Percentiles rank a stretch among this genome's conserved stretches.
phyloP scores from a whole-genome alignment of 2,888 invertebrate genomes.

The Podotricha telesiphe region DNA sequence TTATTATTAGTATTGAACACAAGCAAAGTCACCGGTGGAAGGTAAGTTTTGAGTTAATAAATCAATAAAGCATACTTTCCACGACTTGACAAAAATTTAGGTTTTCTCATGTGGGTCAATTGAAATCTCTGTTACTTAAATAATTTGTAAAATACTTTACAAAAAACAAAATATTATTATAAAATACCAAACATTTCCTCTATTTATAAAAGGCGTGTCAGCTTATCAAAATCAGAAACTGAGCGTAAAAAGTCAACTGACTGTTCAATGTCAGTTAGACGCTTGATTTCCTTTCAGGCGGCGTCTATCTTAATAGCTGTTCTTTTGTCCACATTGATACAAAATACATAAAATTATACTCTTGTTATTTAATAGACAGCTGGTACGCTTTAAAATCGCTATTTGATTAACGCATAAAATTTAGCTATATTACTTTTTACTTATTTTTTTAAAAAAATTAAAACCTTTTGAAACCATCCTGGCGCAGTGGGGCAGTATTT shows the following conservation, averaged over 20 bases:
- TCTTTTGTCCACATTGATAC: background rate
- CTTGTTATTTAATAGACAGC: background rate
- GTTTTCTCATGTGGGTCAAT: no score
- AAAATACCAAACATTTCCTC: constrained; percentile 1
- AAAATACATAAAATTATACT: constrained; percentile 1
- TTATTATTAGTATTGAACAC: no score
- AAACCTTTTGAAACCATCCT: no score
- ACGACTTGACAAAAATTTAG: no score
- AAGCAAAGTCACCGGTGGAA: no score
- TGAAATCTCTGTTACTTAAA: no score
- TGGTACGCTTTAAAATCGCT: background rate
- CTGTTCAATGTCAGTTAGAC: constrained; percentile 7
- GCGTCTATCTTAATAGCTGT: background rate
- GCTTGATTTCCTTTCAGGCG: constrained; percentile 16
- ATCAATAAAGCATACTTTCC: no score
- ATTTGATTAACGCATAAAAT: no score
- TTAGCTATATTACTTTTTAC: no score
- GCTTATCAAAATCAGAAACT: constrained; percentile 22
- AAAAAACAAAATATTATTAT: background rate
- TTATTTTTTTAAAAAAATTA: no score
- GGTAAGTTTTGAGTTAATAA: no score
- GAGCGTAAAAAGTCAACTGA: constrained; percentile 15
- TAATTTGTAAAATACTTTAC: background rate
- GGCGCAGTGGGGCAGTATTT: no score
- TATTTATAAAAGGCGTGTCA: background rate